Base-by-base conservation (phyloP, 1,140 invertebrate species). In the Drosophila dunni region DNA sequence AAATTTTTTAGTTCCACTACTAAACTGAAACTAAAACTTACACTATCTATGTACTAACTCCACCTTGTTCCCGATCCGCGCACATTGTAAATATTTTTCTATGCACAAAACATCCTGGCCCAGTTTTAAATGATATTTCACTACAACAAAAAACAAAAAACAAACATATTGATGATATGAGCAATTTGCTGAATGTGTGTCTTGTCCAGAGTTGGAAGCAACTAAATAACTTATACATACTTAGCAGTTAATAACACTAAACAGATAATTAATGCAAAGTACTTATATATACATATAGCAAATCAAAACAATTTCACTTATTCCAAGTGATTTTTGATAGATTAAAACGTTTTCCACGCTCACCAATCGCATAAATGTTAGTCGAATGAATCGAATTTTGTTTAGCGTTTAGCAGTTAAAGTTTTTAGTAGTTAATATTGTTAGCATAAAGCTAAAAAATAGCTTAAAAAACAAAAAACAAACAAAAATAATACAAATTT, bases 161-260 rank as follows among this genome's bases (percentile, higher is more conserved):
- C 11, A 24, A 67, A 65, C 56, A 69, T 70, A 86, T 70, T 69
- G 68, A 70, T 76, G 70, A 65, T 79, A 77, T 86, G 68, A 81
- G 84, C 84, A 83, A 88, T 88, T 86, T 88, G 83, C 82, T 86
- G 82, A 88, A 86, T 77, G 84, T 88, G 82, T 86, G 82, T 86
- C 82, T 86, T 86, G 79, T 86, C 82, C 82, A 88, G 79, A 77
- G 76, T 88, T 86, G 79, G 79, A 83, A 79, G 79, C 62, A 88
- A 77, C 61, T 79, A 83, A 83, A 56, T 77, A 77, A 79, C 67
- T 69, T 65, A 68, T 57, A 54, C 50, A 64, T 64, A 50, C 50
- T 61, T 64, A 67, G 40, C 54, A 54, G 20, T 40, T 10, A 53
- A 40, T 46, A 62, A 46, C 38, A 69, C 70, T 13, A 6, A 69